Base-by-base conservation (phyloP, 2,888 invertebrate species). In the Rhagium mordax region DNA sequence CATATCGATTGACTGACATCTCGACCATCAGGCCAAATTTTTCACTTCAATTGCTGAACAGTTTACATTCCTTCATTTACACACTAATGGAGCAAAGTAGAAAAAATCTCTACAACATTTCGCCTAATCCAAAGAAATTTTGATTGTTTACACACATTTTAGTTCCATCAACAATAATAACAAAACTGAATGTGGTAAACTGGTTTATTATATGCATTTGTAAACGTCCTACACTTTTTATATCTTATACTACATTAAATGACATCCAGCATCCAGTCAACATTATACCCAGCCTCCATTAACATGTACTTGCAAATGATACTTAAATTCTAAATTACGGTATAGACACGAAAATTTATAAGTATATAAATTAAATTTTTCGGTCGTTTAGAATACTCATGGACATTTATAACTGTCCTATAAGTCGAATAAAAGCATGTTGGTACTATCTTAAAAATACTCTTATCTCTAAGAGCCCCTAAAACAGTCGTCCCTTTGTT, bases 401-500 rank as follows among this genome's bases (percentile, higher is more conserved):
- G 74, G 75, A 78, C 78, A 78, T 78, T 78, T 67, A 77, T 77
- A 75, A 71, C 74, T 73, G 75, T 72, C 74, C 68, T 69, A 74
- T 72, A 71, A 73, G 69, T 73, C 64, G 67, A 77, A 74, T 70
- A 73, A 72, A 77, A 72, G 72, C 77, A 75, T 77, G 76, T 78
- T 74, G 62, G 67, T 57, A 67, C 77, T 77, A 78, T 78, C 76
- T 74, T 69, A 27, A 70, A 67, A 77, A 74, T 71, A 75, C 70
- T 62, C 76, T 78, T 78, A 78, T 78, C 78, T 77, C 68, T 71
- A 77, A 75, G 75, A 75, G 73, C 69, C 77, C 71, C 71, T 74
- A 75, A 74, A 79, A 78, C 79, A 78, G 78, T 76, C 77, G 75
- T 74, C 80, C 79, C 76, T 78, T 76, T 77, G 75, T 79, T 77